These are phyloP conservation scores for Hemitrygon akajei DNA, from an alignment of 2,797 vertebrate genomes.

Conservation along the genomic window DNA sequence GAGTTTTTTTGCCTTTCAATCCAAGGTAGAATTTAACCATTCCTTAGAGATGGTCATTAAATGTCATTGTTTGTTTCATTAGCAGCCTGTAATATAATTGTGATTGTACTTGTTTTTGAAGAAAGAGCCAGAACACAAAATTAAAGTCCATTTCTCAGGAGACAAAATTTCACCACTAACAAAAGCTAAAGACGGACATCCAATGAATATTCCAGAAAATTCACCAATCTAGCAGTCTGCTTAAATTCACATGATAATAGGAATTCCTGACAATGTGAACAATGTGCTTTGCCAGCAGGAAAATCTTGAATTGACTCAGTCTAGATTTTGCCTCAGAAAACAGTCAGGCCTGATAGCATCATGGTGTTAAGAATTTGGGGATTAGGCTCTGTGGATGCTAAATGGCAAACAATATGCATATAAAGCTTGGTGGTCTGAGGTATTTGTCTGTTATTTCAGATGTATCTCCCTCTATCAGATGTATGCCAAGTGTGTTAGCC, in stretches of 20 bases:
- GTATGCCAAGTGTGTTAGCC: too few relatives aligned
- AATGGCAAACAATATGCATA: too few relatives aligned
- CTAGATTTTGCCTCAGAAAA: background rate
- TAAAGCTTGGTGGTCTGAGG: too few relatives aligned
- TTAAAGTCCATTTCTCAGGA: background rate
- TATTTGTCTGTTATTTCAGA: too few relatives aligned
- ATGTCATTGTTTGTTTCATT: background rate
- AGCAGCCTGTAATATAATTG: conserved; percentile 9
- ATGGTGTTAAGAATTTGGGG: background rate
- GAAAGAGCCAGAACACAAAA: background rate
- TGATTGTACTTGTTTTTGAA: background rate
- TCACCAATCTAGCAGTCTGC: background rate
- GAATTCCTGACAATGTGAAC: background rate
- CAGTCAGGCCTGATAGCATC: background rate
- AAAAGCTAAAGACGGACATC: background rate
- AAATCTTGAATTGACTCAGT: background rate
- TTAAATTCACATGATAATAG: background rate
- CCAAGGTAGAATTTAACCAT: background rate
- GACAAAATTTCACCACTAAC: background rate
- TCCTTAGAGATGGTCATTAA: background rate
- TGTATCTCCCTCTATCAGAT: too few relatives aligned
- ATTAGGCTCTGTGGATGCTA: too few relatives aligned
- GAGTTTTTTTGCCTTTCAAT: too few relatives aligned
- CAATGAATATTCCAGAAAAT: background rate
- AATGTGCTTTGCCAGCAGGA: background rate